Evolutionary conservation across 2,797 vertebrate genomes (phyloP).

Genomic region (Urosaurus nigricauda): DNA sequence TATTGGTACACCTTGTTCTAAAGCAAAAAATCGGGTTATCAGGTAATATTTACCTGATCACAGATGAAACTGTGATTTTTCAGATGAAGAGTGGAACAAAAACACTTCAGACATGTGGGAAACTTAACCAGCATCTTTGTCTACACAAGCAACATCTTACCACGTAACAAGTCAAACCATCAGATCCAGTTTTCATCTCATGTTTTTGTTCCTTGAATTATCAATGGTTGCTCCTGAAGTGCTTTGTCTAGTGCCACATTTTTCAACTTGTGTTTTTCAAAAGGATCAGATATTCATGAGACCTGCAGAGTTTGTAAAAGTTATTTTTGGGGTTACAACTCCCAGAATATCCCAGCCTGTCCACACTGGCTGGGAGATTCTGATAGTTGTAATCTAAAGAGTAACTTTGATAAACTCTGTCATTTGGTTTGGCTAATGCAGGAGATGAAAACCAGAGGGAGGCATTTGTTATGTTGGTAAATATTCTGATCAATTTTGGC

Average conservation of each 20-base stretch:
- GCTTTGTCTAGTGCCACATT: background rate
- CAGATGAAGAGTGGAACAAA: background rate
- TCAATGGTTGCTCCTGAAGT: background rate
- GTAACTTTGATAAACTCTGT: too few relatives aligned
- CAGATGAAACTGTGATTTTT: background rate
- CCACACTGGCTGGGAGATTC: background rate
- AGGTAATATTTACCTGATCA: too few relatives aligned
- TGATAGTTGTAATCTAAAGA: background rate
- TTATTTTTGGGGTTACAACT: background rate
- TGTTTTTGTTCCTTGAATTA: background rate
- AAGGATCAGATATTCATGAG: background rate
- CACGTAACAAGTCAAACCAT: background rate
- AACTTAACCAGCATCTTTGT: background rate
- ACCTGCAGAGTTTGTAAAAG: background rate
- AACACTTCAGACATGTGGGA: background rate
- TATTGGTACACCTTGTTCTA: background rate
- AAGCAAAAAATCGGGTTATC: background rate
- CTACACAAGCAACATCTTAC: background rate
- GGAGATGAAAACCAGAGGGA: background rate
- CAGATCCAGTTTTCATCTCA: background rate
- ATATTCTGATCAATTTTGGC: background rate
- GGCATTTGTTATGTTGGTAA: background rate
- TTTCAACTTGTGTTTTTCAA: background rate
- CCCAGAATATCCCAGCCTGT: background rate
- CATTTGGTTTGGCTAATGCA: background rate